phyloP scores from a whole-genome alignment of 2,113 vertebrate genomes.

The Sphaerodactylus townsendi region DNA sequence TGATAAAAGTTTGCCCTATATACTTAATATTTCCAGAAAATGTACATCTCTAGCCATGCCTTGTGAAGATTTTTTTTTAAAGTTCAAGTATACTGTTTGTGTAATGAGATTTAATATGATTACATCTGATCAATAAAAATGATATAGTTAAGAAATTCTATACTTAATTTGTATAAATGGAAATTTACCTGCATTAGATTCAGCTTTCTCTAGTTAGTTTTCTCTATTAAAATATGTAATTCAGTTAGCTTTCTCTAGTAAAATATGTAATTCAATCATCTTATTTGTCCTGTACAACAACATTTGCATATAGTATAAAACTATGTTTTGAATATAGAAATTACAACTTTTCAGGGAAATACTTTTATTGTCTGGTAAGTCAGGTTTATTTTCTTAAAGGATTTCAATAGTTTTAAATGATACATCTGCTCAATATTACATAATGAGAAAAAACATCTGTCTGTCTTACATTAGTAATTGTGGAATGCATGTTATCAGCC shows the following conservation, averaged over 20 bases:
- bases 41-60: too few species aligned
- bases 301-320: not conserved
- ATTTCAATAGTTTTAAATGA: conserved; percentile 38
- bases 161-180: not conserved
- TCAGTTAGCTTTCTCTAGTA: not conserved
- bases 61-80: too few species aligned
- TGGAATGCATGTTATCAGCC: conserved; percentile 40
- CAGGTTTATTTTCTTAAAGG: conserved; percentile 27
- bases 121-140: too few species aligned
- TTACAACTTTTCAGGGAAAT: conserved; percentile 5
- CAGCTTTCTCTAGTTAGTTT: not conserved
- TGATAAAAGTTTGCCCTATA: too few species aligned
- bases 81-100: too few species aligned
- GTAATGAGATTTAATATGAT: too few species aligned
- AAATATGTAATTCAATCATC: not conserved
- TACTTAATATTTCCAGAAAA: too few species aligned
- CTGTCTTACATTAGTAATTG: conserved; percentile 58
- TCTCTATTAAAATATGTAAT: too few species aligned
- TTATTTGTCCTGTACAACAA: not conserved
- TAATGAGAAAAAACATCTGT: conserved; percentile 55
- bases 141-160: not conserved
- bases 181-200: not conserved
- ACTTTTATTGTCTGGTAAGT: conserved; percentile 15
- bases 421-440: conserved; percentile 9
- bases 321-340: not conserved